Percentiles rank a stretch among this genome's conserved stretches.
phyloP scores from a whole-genome alignment of 2,888 invertebrate species.

The Rotaria magnacalcarata region DNA sequence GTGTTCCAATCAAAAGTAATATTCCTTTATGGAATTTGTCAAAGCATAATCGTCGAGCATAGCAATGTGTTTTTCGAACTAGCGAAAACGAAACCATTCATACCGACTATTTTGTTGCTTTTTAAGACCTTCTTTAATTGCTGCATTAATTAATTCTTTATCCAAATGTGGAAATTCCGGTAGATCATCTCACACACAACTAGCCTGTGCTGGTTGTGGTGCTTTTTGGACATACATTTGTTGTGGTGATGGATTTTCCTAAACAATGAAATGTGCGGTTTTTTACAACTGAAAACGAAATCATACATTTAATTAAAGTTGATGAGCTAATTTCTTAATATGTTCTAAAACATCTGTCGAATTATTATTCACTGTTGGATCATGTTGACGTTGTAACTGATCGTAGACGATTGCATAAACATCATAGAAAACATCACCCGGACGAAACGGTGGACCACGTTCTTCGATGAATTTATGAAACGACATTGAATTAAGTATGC shows the following conservation, averaged over 20 bases:
- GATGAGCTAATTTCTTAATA: conserved; percentile 58
- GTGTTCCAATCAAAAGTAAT: too few relatives aligned
- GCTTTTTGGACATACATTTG: conserved; percentile 9
- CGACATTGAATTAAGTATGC: conserved; percentile 91
- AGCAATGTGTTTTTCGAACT: too few relatives aligned
- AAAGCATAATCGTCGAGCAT: too few relatives aligned
- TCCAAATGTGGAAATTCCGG: conserved; percentile 29
- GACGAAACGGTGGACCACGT: conserved; percentile 66
- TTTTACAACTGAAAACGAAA: too few relatives aligned
- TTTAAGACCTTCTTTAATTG: conserved; percentile 22
- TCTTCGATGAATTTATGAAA: conserved; percentile 86
- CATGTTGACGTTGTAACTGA: conserved; percentile 53
- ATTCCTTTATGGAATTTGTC: too few relatives aligned
- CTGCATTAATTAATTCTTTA: conserved; percentile 15
- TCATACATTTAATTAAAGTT: conserved; percentile 60
- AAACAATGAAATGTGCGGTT: not conserved
- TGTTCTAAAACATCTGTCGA: conserved; percentile 49
- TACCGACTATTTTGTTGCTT: conserved; percentile 27
- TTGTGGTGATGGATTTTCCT: not conserved
- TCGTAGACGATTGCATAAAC: conserved; percentile 59
- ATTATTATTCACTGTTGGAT: conserved; percentile 43
- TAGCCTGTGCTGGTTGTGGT: conserved; percentile 4
- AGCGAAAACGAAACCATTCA: too few relatives aligned
- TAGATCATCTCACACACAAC: not conserved
- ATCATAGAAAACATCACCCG: conserved; percentile 95